Conservation (phyloP, 2,797 vertebrate genomes). For the Xenentodon cancila region DNA sequence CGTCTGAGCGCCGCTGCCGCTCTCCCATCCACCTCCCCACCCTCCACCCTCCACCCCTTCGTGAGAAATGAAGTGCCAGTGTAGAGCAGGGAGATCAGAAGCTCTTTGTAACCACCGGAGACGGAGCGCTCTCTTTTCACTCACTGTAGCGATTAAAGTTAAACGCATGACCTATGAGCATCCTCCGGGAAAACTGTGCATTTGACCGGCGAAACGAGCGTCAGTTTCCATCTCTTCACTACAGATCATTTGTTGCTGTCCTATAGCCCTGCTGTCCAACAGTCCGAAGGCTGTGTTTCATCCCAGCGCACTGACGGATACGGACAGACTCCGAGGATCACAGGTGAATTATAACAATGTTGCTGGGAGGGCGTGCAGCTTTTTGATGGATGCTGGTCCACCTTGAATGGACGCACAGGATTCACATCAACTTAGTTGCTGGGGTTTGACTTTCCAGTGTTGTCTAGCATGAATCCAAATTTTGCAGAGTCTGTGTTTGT, state of each 20-base stretch:
- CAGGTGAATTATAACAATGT: conserved; percentile 63
- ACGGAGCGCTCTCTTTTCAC: conserved; percentile 33
- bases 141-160: conserved; percentile 61
- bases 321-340: conserved; percentile 45
- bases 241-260: conserved; percentile 67
- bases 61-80: conserved; percentile 67
- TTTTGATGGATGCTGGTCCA: background rate
- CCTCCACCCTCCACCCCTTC: conserved; percentile 15
- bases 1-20: conserved; percentile 22
- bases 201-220: conserved; percentile 53
- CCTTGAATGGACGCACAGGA: background rate
- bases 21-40: background rate
- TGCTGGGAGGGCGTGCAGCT: conserved; percentile 11
- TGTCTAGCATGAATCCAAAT: too few species aligned
- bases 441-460: too few species aligned
- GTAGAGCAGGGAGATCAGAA: conserved; percentile 46
- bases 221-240: conserved; percentile 45
- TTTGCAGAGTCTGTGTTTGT: background rate
- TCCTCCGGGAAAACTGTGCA: conserved; percentile 53
- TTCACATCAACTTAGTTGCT: conserved; percentile 43
- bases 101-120: conserved; percentile 33
- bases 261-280: conserved; percentile 35
- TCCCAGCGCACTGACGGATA: conserved; percentile 44
- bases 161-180: conserved; percentile 49
- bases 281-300: conserved; percentile 38